These are phyloP conservation scores for Psococerastis gibbosa DNA, from an alignment of 2,888 invertebrate species.

Conservation along the genomic window DNA sequence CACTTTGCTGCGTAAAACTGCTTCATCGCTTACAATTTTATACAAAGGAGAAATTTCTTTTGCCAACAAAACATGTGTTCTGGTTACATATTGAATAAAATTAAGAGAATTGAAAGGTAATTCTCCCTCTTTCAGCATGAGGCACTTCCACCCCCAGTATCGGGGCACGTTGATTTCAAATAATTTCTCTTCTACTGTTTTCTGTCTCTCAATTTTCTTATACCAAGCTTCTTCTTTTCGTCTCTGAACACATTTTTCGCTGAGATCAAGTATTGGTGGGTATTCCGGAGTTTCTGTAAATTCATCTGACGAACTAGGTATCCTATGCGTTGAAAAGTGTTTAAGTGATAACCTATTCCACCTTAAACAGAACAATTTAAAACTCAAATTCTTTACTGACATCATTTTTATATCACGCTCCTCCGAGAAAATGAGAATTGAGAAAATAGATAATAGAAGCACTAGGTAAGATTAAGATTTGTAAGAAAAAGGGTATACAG, in stretches of 20 bases:
- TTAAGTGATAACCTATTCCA: too few relatives aligned
- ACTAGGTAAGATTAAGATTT: too few relatives aligned
- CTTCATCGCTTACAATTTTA: too few relatives aligned
- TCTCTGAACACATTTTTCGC: conserved; percentile 29
- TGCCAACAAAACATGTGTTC: conserved; percentile 45
- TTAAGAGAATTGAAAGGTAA: conserved; percentile 48
- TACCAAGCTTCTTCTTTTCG: conserved; percentile 31
- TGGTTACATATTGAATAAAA: conserved; percentile 54
- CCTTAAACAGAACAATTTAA: too few relatives aligned
- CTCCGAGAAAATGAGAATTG: too few relatives aligned
- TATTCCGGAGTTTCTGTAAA: conserved; percentile 25
- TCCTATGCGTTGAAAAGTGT: too few relatives aligned
- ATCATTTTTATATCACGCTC: too few relatives aligned
- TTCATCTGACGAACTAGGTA: not conserved
- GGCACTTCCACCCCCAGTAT: conserved; percentile 56
- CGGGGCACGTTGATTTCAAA: conserved; percentile 64
- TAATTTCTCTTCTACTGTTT: conserved; percentile 68
- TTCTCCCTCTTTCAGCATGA: conserved; percentile 37
- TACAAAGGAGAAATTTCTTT: too few relatives aligned
- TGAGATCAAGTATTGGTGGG: conserved; percentile 43
- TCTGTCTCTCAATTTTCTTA: conserved; percentile 38
- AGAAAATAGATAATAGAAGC: too few relatives aligned
- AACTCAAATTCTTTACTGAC: too few relatives aligned
- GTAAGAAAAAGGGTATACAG: too few relatives aligned
- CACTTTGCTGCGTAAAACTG: not conserved